Evolutionary conservation across 2,797 vertebrate genomes (phyloP), one percentile per base, ranked within the genome.

Genomic region (Sebastes kiyomatsui): DNA sequence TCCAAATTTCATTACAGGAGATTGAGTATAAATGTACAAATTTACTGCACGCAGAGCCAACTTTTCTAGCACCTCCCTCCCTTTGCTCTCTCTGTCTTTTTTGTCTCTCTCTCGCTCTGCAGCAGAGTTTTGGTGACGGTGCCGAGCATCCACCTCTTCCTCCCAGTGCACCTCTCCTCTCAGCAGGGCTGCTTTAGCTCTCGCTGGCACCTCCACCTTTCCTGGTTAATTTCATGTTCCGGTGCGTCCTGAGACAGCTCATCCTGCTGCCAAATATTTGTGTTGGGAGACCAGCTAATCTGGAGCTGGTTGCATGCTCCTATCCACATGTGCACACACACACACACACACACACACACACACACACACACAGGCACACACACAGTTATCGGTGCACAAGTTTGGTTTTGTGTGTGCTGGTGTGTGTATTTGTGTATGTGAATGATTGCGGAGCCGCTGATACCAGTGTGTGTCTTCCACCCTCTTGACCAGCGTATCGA

Each of bases 181-280:
- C 80, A 61, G 68, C 74, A 13, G 77, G 78, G 58, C 68, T 35
- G 82, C 82, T 84, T 58, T 12, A 75, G 80, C 83, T 81, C 77
- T 60, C 10, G 62, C 84, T 69, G 68, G 76, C 85, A 86, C 84
- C 90, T 86, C 82, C 89, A 92, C 92, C 86, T 90, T 84, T 90
- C 74, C 90, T 75, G 90, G 77, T 92, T 96, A 94, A 96, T 96
- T 96, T 96, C 95, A 96, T 96, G 95, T 96, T 93, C 94, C 54
- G 93, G 81, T 95, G 96, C 92, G 49, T 94, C 90, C 92, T 91
- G 92, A 92, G 93, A 94, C 90, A 90, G 94, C 93, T 95, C 94
- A 95, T 95, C 92, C 89, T 77, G 76, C 84, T 87, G 94, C 93
- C 94, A 96, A 96, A 96, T 96, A 96, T 96, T 96, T 95, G 94